Conservation (phyloP, 1,140 invertebrate genomes). For the Helicorthomorpha holstii region DNA sequence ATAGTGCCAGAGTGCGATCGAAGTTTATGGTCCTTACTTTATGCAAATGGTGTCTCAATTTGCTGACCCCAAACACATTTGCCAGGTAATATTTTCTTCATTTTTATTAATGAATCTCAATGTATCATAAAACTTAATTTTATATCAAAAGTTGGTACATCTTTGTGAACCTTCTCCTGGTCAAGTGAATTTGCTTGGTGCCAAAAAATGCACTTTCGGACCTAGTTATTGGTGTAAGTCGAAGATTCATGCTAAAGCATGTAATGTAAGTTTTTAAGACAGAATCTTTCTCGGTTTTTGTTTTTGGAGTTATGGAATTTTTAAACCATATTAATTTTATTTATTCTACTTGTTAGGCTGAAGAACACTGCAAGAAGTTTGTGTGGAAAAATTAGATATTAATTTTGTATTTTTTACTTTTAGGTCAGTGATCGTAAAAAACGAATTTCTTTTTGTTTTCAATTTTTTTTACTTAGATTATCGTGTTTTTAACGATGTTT, state of each 20-base stretch:
- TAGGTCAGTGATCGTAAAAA: too few relatives aligned
- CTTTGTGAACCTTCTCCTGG: conserved; percentile 10
- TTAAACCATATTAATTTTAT: conserved; percentile 4
- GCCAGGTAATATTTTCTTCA: conserved; percentile 31
- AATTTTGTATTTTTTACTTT: too few relatives aligned
- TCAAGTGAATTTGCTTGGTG: conserved; percentile 15
- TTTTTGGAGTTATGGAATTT: not conserved
- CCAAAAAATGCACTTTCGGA: conserved; percentile 16
- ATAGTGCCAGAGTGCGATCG: conserved; percentile 41
- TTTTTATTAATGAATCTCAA: conserved; percentile 3
- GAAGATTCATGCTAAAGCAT: conserved; percentile 32
- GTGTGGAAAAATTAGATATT: conserved; percentile 25
- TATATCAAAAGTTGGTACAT: conserved; percentile 11
- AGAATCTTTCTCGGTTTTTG: too few relatives aligned
- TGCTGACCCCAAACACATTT: conserved; percentile 35
- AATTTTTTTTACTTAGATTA: too few relatives aligned
- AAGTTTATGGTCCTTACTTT: conserved; percentile 44
- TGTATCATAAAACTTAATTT: conserved; percentile 10
- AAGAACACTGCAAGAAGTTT: conserved; percentile 27
- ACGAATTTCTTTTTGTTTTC: too few relatives aligned
- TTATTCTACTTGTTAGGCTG: conserved; percentile 25
- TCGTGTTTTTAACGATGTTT: too few relatives aligned
- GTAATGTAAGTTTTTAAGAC: conserved; percentile 39
- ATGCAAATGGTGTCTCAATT: conserved; percentile 36
- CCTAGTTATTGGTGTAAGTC: conserved; percentile 15